A percentile compares a stretch with the other conserved stretches of the same genome.
phyloP scores from a whole-genome alignment of 2,888 invertebrate genomes.

The Meiosimyza platycephala region DNA sequence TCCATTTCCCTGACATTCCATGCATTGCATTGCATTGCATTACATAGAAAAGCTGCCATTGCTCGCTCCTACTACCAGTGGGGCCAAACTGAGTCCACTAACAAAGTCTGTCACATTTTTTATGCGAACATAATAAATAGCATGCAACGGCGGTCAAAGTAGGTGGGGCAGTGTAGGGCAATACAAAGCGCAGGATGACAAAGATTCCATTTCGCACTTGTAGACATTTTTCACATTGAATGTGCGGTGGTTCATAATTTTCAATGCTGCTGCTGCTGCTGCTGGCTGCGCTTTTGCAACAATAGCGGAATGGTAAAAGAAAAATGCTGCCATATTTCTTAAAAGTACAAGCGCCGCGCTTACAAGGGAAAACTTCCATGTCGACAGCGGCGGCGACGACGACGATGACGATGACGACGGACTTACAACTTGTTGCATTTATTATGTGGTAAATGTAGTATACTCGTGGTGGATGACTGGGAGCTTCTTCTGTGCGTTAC shows the following conservation, averaged over 20 bases:
- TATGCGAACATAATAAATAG: constrained; percentile 61
- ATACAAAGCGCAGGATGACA: background rate
- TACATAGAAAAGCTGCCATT: background rate
- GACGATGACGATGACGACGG: too few species aligned
- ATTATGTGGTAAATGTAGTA: background rate
- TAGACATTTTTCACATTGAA: constrained; percentile 57
- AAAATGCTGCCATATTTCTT: constrained; percentile 23
- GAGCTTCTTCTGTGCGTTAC: too few species aligned
- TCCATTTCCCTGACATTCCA: background rate
- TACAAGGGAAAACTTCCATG: too few species aligned
- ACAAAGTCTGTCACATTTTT: constrained; percentile 54
- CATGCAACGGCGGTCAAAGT: constrained; percentile 37
- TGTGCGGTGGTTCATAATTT: constrained; percentile 27
- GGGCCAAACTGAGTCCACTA: background rate
- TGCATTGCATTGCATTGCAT: background rate
- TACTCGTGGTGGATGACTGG: too few species aligned
- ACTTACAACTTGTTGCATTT: constrained; percentile 26
- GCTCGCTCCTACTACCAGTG: background rate
- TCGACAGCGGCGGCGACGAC: too few species aligned
- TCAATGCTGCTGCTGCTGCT: constrained; percentile 12
- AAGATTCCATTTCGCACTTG: constrained; percentile 53
- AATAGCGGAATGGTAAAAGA: background rate
- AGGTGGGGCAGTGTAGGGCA: background rate
- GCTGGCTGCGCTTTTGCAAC: background rate
- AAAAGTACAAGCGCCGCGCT: background rate